Conservation (phyloP, 2,888 invertebrate genomes). For the Lagria hirta region DNA sequence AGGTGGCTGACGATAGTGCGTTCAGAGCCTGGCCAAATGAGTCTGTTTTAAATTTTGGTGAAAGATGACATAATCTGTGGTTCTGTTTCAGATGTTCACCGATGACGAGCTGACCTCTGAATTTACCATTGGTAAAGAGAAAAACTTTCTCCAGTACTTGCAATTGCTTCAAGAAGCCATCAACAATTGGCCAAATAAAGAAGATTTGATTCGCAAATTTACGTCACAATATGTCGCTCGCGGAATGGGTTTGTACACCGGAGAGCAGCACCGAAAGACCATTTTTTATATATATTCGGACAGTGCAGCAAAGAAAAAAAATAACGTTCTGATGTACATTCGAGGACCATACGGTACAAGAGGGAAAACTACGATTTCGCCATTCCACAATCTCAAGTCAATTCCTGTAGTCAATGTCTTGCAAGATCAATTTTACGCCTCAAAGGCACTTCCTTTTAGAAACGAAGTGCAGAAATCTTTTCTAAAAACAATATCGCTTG, state of each 20-base stretch:
- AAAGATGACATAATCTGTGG: no score
- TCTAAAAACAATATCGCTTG: slow-evolving; percentile 26
- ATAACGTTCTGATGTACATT: slow-evolving; percentile 44
- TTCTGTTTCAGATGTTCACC: slow-evolving; percentile 63
- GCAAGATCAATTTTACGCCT: slow-evolving; percentile 21
- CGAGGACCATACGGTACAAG: slow-evolving; percentile 48
- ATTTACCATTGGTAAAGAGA: slow-evolving; percentile 59
- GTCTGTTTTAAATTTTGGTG: no score
- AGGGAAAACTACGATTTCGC: slow-evolving; percentile 39
- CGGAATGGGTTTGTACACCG: slow-evolving; percentile 63
- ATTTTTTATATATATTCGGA: slow-evolving; percentile 61
- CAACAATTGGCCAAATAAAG: slow-evolving; percentile 34
- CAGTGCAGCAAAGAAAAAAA: slow-evolving; percentile 24
- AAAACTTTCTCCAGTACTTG: slow-evolving; percentile 59
- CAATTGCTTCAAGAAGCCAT: slow-evolving; percentile 54
- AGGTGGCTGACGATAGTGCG: no score
- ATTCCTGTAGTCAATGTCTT: slow-evolving; percentile 23
- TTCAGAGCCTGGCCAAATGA: no score
- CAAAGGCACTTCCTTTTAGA: slow-evolving; percentile 13
- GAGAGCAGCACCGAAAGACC: slow-evolving; percentile 59
- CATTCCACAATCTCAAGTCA: slow-evolving; percentile 26
- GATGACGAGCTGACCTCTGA: slow-evolving; percentile 58
- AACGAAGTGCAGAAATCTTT: slow-evolving; percentile 23
- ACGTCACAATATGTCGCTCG: slow-evolving; percentile 60
- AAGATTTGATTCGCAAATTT: slow-evolving; percentile 29